phyloP scores from a whole-genome alignment of 2,797 vertebrate species.

The Ispidina lecontei region DNA sequence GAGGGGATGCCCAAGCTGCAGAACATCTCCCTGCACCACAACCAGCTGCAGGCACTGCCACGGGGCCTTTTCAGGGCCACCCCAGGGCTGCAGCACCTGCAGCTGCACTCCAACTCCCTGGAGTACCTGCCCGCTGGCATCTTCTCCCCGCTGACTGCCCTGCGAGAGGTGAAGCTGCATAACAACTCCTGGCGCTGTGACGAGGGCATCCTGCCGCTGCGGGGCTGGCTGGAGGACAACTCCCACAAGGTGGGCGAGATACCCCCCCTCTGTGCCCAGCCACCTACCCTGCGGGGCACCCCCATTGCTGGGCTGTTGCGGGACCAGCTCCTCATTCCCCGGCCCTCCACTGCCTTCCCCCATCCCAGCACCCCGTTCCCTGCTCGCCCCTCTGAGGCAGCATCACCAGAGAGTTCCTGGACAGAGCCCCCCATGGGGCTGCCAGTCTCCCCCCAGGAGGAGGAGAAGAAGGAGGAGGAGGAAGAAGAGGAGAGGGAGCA shows the following conservation, averaged over 20 bases:
- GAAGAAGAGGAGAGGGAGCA: slow-evolving; percentile 28
- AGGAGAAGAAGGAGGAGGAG: neutral
- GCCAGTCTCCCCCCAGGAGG: neutral
- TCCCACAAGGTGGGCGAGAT: slow-evolving; percentile 75
- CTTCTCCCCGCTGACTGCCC: slow-evolving; percentile 79
- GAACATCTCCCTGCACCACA: slow-evolving; percentile 91
- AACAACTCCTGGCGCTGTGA: slow-evolving; percentile 96
- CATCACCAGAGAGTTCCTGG: neutral
- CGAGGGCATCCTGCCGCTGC: slow-evolving; percentile 82
- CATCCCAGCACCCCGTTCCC: neutral
- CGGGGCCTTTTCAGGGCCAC: slow-evolving; percentile 79
- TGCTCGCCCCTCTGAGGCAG: neutral
- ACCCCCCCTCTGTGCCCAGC: slow-evolving; percentile 81
- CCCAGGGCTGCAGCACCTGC: slow-evolving; percentile 78
- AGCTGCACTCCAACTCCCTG: slow-evolving; percentile 88
- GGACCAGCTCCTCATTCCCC: neutral
- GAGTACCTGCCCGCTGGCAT: slow-evolving; percentile 80
- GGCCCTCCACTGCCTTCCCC: neutral
- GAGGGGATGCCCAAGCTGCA: slow-evolving; percentile 82
- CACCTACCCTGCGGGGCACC: slow-evolving; percentile 70
- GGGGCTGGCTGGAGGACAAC: slow-evolving; percentile 83
- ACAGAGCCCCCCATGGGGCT: neutral
- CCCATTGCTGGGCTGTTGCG: slow-evolving; percentile 50
- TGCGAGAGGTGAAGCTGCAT: slow-evolving; percentile 81
- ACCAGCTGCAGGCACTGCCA: slow-evolving; percentile 82